These are phyloP conservation scores for Aphrocallistes beatrix DNA, from an alignment of 37 sponge, comb jelly and placozoan genomes.

Conservation along the genomic window DNA sequence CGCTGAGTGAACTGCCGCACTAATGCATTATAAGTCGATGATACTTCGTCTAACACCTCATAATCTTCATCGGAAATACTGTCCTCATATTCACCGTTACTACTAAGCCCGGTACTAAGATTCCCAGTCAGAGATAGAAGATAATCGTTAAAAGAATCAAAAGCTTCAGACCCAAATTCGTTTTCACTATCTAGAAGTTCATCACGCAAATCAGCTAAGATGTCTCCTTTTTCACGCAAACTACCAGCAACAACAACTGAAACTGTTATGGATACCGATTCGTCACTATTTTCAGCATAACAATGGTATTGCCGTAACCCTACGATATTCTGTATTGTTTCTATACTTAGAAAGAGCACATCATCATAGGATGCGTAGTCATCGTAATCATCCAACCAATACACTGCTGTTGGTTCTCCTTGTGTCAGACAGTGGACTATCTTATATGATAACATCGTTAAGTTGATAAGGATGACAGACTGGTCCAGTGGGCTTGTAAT, in stretches of 20 bases:
- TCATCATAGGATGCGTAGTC: background rate
- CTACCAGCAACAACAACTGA: background rate
- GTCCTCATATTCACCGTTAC: background rate
- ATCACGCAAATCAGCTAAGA: background rate
- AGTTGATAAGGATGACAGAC: background rate
- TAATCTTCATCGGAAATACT: background rate
- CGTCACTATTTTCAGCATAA: background rate
- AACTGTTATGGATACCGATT: background rate
- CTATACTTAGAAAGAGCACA: background rate
- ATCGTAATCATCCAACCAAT: background rate
- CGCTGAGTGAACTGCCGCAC: background rate
- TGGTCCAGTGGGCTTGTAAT: background rate
- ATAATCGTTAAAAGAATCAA: background rate
- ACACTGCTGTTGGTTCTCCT: background rate
- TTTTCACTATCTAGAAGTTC: background rate
- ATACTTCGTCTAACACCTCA: background rate
- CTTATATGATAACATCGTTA: background rate
- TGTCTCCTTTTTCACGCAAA: background rate
- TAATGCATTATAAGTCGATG: background rate
- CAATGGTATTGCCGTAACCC: background rate
- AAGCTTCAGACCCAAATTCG: too few species aligned
- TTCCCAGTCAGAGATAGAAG: background rate
- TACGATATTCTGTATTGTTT: background rate
- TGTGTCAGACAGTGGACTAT: background rate
- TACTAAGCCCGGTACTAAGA: background rate